Percentiles rank a stretch among this genome's conserved stretches.
Evolutionary conservation across 2,888 invertebrate species (phyloP).

Genomic region (Crepidodera aurea): DNA sequence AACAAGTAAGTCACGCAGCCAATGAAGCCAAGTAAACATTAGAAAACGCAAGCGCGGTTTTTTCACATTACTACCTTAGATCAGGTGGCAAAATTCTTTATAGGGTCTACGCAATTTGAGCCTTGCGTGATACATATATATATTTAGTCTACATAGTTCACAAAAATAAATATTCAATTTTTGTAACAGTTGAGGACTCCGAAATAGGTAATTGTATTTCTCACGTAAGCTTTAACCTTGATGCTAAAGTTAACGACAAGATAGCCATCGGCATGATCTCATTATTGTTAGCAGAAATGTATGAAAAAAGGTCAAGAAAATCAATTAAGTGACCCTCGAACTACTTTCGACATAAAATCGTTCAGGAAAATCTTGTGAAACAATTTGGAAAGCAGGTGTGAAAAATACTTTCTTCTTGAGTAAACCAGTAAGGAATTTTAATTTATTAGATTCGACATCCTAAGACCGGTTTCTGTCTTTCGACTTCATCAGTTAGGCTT

Average conservation of each 20-base stretch:
- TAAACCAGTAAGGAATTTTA: too few relatives aligned
- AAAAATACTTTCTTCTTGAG: too few relatives aligned
- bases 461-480: too few relatives aligned
- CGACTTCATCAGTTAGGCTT: too few relatives aligned
- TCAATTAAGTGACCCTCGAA: constrained; percentile 20
- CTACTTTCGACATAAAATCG: background rate
- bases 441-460: too few relatives aligned
- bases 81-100: constrained; percentile 7
- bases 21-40: constrained; percentile 15
- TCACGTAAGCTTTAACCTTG: constrained; percentile 43
- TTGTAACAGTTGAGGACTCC: constrained; percentile 11
- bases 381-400: too few relatives aligned
- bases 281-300: constrained; percentile 25
- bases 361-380: background rate
- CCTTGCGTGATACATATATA: constrained; percentile 4
- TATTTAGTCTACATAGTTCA: background rate
- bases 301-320: constrained; percentile 20
- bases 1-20: constrained; percentile 10
- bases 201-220: constrained; percentile 29
- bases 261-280: constrained; percentile 32
- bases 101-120: background rate
- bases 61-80: too few relatives aligned
- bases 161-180: constrained; percentile 20
- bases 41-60: constrained; percentile 11
- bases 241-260: constrained; percentile 30